Conservation (phyloP, 2,888 invertebrate genomes). For the Cybosia mesomella region DNA sequence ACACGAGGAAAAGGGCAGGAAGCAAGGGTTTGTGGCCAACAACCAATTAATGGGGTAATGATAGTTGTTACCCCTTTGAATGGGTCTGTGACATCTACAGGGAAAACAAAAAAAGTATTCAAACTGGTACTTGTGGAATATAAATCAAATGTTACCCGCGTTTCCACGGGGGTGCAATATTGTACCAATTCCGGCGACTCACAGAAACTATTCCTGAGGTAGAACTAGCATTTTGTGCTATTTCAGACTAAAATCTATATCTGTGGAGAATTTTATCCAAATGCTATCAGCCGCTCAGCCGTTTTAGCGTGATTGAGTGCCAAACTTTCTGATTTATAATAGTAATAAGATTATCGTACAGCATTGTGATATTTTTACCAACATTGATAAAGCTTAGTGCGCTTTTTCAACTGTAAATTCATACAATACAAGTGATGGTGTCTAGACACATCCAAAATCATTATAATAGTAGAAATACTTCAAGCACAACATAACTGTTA, state of each 20-base stretch:
- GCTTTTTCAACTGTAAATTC: too few species aligned
- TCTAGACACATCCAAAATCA: too few species aligned
- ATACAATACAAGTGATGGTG: too few species aligned
- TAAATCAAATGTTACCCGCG: not conserved
- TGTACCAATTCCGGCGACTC: not conserved
- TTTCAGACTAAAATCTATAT: not conserved
- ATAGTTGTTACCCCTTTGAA: conserved; percentile 34
- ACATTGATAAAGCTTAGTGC: too few species aligned
- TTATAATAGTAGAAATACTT: too few species aligned
- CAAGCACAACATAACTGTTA: too few species aligned
- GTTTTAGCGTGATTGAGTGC: not conserved
- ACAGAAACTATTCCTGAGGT: not conserved
- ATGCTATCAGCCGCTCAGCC: not conserved
- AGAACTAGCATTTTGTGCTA: not conserved
- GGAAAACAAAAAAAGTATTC: not conserved
- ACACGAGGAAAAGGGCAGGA: conserved; percentile 34
- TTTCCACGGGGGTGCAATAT: not conserved
- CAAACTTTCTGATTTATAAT: not conserved
- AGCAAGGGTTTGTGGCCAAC: conserved; percentile 31
- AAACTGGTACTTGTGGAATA: not conserved
- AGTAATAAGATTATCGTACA: not conserved
- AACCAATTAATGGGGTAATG: conserved; percentile 27
- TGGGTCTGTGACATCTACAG: conserved; percentile 19
- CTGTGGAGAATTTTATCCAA: not conserved
- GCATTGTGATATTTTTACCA: too few species aligned